These are phyloP conservation scores for Intellagama lesueurii DNA, from an alignment of 2,797 vertebrate genomes.

Conservation along the genomic window DNA sequence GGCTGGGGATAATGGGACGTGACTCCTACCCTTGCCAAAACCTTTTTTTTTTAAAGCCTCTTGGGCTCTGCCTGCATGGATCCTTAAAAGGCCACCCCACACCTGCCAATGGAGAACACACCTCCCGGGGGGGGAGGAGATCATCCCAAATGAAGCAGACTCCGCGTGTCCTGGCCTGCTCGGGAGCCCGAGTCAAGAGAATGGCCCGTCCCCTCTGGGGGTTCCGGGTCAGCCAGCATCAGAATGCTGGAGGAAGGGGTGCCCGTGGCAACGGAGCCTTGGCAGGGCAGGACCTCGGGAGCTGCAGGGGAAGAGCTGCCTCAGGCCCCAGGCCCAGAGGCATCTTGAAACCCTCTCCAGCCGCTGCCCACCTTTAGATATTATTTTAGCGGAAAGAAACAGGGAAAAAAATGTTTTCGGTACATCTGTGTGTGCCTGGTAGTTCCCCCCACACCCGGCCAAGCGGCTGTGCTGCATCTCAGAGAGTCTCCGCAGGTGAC, in stretches of 20 bases:
- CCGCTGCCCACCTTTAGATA: too few relatives aligned
- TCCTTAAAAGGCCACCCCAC: neutral
- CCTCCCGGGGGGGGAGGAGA: conserved; percentile 38
- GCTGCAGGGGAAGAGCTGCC: too few relatives aligned
- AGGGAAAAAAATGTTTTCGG: too few relatives aligned
- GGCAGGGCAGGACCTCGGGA: conserved; percentile 52
- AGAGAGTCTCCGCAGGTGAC: neutral
- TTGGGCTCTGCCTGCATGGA: neutral
- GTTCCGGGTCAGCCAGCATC: conserved; percentile 49
- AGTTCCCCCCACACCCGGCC: neutral
- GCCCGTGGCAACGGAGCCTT: conserved; percentile 61
- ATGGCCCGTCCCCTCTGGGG: conserved; percentile 28
- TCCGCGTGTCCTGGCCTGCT: conserved; percentile 46
- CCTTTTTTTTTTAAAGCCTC: neutral
- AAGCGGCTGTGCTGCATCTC: neutral
- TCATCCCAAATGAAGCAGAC: conserved; percentile 19
- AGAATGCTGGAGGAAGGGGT: conserved; percentile 58
- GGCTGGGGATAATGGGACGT: too few relatives aligned
- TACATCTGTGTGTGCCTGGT: neutral
- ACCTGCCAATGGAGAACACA: neutral
- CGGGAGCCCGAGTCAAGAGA: conserved; percentile 37
- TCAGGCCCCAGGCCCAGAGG: too few relatives aligned
- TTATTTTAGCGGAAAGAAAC: too few relatives aligned
- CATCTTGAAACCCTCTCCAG: too few relatives aligned
- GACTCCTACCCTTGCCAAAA: neutral